These are phyloP conservation scores for Pseudomyrmex flavicornis DNA, from an alignment of 1,140 invertebrate genomes.

Conservation along the genomic window DNA sequence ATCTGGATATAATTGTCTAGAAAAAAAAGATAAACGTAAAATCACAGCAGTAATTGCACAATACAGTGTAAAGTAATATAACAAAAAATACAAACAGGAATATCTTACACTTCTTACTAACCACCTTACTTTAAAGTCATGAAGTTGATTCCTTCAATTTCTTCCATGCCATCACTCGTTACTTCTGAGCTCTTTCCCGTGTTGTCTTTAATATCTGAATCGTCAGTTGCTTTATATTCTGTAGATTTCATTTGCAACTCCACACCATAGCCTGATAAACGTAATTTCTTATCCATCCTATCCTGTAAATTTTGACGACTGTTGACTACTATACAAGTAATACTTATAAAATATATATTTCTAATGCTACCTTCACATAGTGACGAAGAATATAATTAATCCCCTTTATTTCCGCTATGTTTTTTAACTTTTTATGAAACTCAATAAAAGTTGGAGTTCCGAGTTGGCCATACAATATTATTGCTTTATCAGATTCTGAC, in stretches of 20 bases:
- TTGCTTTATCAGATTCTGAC: constrained; percentile 89
- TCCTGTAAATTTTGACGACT: constrained; percentile 83
- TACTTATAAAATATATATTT: constrained; percentile 12
- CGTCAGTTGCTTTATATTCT: constrained; percentile 99
- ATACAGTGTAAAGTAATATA: constrained; percentile 2
- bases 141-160: constrained; percentile 97
- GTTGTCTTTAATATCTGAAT: constrained; percentile 90
- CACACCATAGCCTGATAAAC: constrained; percentile 98
- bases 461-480: constrained; percentile 95
- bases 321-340: background rate
- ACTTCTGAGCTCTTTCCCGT: constrained; percentile 85
- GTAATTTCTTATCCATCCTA: constrained; percentile 87
- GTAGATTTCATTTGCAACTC: constrained; percentile 99
- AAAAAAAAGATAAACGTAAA: constrained; percentile 60
- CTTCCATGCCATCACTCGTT: constrained; percentile 86
- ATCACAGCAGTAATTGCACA: background rate
- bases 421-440: constrained; percentile 91
- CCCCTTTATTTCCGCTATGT: constrained; percentile 88
- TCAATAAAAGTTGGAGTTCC: constrained; percentile 90
- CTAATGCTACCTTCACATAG: constrained; percentile 89
- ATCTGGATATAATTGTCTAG: constrained; percentile 90
- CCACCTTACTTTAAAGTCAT: constrained; percentile 89
- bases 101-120: constrained; percentile 49
- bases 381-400: constrained; percentile 96
- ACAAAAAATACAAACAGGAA: constrained; percentile 48